A percentile compares a stretch with the other conserved stretches of the same genome.
Evolutionary conservation across 2,113 vertebrate genomes (phyloP).

Genomic region (Rhinoderma darwinii): DNA sequence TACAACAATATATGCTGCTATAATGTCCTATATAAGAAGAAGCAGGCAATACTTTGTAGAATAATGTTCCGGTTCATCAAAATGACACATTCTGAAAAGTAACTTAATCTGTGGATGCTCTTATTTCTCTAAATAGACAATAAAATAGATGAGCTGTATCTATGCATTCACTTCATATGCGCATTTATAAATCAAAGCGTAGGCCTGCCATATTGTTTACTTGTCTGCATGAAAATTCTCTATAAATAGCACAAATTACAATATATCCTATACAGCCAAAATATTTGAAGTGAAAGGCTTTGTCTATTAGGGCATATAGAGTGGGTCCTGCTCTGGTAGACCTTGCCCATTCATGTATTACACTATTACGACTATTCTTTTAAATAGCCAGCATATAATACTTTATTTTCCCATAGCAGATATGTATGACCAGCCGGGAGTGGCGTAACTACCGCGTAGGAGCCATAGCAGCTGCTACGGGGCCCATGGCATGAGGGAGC

Average conservation of each 20-base stretch:
- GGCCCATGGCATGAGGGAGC: too few species aligned
- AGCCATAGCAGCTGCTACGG: too few species aligned
- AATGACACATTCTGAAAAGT: neutral
- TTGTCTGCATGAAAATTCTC: neutral
- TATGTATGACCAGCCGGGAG: too few species aligned
- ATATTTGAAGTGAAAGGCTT: neutral
- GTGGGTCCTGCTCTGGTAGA: too few species aligned
- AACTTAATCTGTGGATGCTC: neutral
- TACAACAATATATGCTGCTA: conserved; percentile 2
- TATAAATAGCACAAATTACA: neutral
- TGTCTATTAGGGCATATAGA: too few species aligned
- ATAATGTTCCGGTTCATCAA: neutral
- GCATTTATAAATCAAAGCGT: neutral
- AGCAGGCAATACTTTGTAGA: neutral
- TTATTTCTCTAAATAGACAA: neutral
- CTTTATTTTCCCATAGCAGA: too few species aligned
- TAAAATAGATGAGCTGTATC: neutral
- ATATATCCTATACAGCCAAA: neutral
- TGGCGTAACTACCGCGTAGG: too few species aligned
- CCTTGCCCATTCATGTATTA: too few species aligned
- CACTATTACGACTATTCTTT: too few species aligned
- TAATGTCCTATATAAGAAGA: neutral
- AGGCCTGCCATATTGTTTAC: neutral
- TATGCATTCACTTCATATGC: neutral
- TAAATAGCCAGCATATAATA: too few species aligned